Percentiles rank a stretch among this genome's conserved stretches.
Conservation (phyloP, 2,797 vertebrate genomes). For the Leptoclinus maculatus region DNA sequence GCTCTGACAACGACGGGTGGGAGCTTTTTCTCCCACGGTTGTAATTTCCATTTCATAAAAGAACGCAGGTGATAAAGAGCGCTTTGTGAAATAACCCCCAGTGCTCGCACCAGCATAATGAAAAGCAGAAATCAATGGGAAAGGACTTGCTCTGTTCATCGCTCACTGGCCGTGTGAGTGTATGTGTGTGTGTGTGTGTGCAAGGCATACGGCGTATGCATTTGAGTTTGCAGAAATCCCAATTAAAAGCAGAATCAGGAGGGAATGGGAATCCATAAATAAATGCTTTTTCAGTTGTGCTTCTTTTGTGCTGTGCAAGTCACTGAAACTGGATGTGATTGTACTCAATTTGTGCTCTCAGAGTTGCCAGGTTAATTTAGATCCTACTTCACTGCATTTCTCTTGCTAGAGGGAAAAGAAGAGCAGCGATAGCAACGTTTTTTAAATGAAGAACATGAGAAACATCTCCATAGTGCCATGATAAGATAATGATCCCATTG, state of each 20-base stretch:
- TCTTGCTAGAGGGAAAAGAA: slow-evolving; percentile 31
- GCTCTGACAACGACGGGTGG: slow-evolving; percentile 24
- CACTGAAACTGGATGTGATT: slow-evolving; percentile 33
- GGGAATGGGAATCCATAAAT: slow-evolving; percentile 51
- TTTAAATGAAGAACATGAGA: slow-evolving; percentile 29
- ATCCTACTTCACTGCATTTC: slow-evolving; percentile 22
- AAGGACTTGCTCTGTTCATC: slow-evolving; percentile 50
- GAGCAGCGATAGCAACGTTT: slow-evolving; percentile 25
- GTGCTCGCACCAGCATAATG: slow-evolving; percentile 61
- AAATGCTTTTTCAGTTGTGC: slow-evolving; percentile 45
- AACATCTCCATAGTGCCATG: slow-evolving; percentile 14
- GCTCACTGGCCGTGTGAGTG: slow-evolving; percentile 25
- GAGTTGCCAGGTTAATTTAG: slow-evolving; percentile 51
- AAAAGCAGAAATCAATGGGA: slow-evolving; percentile 75
- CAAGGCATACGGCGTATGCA: slow-evolving; percentile 12
- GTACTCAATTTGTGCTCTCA: slow-evolving; percentile 38
- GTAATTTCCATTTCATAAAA: slow-evolving; percentile 70
- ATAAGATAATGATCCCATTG: slow-evolving; percentile 23
- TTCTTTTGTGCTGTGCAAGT: slow-evolving; percentile 44
- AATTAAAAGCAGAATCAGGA: slow-evolving; percentile 64
- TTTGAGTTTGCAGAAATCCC: slow-evolving; percentile 38
- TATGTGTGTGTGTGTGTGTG: slow-evolving; percentile 10
- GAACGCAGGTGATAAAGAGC: slow-evolving; percentile 53
- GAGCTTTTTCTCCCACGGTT: slow-evolving; percentile 52
- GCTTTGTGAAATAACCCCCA: slow-evolving; percentile 58